Percentiles rank a stretch among this genome's conserved stretches.
Evolutionary conservation across 1,140 invertebrate species (phyloP).

Genomic region (Anastrepha ludens): DNA sequence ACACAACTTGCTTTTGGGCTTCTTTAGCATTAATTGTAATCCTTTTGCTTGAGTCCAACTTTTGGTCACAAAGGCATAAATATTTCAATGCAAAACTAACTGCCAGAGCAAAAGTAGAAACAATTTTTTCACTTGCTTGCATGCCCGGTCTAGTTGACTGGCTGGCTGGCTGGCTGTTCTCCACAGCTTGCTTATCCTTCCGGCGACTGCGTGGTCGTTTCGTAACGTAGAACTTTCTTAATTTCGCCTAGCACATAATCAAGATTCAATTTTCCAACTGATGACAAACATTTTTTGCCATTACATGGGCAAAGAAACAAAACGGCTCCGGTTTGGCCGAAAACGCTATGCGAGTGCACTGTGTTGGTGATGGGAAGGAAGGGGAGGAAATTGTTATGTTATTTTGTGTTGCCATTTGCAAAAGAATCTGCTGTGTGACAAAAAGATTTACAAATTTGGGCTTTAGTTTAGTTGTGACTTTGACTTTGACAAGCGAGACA

Average conservation of each 20-base stretch:
- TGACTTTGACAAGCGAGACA: constrained; percentile 33
- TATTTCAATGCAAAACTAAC: constrained; percentile 50
- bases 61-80: constrained; percentile 46
- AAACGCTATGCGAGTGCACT: background rate
- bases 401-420: background rate
- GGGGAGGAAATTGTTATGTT: background rate
- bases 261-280: constrained; percentile 52
- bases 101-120: constrained; percentile 8
- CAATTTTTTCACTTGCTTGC: constrained; percentile 22
- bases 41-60: constrained; percentile 35
- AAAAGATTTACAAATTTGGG: constrained; percentile 49
- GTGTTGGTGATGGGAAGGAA: background rate
- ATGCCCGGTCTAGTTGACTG: background rate
- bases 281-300: constrained; percentile 18
- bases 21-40: constrained; percentile 46
- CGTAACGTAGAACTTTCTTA: constrained; percentile 35
- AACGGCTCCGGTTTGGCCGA: constrained; percentile 15
- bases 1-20: constrained; percentile 37
- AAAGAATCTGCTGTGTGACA: constrained; percentile 50
- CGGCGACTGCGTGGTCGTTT: constrained; percentile 46
- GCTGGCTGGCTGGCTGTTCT: background rate
- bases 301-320: constrained; percentile 21
- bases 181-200: background rate
- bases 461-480: constrained; percentile 39
- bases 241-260: constrained; percentile 47